phyloP scores from a whole-genome alignment of 2,797 vertebrate species.

The Chelonia mydas region DNA sequence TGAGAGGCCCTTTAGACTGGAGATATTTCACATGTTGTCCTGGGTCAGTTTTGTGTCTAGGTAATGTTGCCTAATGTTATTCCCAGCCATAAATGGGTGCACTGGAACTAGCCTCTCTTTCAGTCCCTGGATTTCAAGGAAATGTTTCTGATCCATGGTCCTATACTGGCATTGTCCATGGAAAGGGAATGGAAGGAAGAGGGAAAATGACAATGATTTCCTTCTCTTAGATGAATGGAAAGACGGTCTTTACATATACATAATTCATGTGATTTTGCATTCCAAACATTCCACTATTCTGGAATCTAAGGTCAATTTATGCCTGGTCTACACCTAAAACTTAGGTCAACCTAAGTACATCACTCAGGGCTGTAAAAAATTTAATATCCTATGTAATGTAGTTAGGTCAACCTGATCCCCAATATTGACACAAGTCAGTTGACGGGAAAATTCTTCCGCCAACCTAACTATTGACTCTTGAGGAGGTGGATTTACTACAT shows the following conservation, averaged over 20 bases:
- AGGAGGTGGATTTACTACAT: not conserved
- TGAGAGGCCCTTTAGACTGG: not conserved
- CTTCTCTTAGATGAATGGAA: not conserved
- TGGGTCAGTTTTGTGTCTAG: not conserved
- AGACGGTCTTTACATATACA: not conserved
- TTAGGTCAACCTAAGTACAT: not conserved
- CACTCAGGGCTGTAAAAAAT: not conserved
- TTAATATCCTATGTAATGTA: not conserved
- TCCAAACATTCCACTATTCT: not conserved
- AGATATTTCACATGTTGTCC: not conserved
- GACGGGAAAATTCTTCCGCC: not conserved
- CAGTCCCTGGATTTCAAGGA: not conserved
- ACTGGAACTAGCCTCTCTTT: not conserved
- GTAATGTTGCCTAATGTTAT: not conserved
- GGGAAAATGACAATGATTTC: not conserved
- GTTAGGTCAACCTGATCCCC: not conserved
- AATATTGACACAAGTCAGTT: not conserved
- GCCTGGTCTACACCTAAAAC: not conserved
- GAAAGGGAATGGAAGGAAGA: not conserved
- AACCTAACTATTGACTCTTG: not conserved
- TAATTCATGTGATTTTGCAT: not conserved
- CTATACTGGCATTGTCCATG: not conserved
- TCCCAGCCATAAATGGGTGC: not conserved
- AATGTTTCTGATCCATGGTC: not conserved
- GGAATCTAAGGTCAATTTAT: not conserved